Evolutionary conservation across 2,888 invertebrate species (phyloP), one percentile per base, ranked within the genome.

Genomic region (Cataglyphis cursor): DNA sequence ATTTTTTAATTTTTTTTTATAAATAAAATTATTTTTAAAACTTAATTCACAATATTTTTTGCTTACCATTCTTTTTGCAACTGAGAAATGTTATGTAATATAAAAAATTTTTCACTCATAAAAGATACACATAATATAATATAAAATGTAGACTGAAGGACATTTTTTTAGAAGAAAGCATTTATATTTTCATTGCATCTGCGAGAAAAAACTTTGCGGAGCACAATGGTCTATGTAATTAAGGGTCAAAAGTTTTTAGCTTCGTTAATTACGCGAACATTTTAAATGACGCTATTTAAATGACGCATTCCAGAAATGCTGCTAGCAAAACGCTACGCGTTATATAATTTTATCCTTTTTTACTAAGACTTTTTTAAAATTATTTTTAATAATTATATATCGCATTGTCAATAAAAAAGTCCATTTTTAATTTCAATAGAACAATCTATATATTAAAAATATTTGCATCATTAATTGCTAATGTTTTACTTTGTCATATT

Each of bases 251-350:
- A 90, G 86, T 90, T 90, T 90, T 87, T 89, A 86, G 89, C 85
- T 89, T 85, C 89, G 85, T 89, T 90, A 90, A 90, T 90, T 90
- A 90, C 89, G 85, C 82, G 81, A 90, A 88, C 87, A 87, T 83
- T 90, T 89, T 82, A 89, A 90, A 88, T 85, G 90, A 83, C 74
- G 86, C 89, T 88, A 90, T 90, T 90, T n/a, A n/a, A n/a, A n/a
- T n/a, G n/a, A n/a, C n/a, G n/a, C 87, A 88, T 86, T 84, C 83
- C 74, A 80, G 84, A 84, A 89, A 84, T 88, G 85, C 87, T 89
- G 83, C 89, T 66, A 83, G 84, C 75, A 85, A 86, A 89, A 86
- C 78, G 59, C 86, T 85, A 62, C 84, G 86, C 84, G 85, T 83
- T 85, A 88, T 89, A 82, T 89, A 86, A 85, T 88, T 87, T 88